Percentiles rank a stretch among this genome's conserved stretches.
These are phyloP conservation scores for Morphnarchus princeps DNA, from an alignment of 2,113 vertebrate species.

Conservation along the genomic window DNA sequence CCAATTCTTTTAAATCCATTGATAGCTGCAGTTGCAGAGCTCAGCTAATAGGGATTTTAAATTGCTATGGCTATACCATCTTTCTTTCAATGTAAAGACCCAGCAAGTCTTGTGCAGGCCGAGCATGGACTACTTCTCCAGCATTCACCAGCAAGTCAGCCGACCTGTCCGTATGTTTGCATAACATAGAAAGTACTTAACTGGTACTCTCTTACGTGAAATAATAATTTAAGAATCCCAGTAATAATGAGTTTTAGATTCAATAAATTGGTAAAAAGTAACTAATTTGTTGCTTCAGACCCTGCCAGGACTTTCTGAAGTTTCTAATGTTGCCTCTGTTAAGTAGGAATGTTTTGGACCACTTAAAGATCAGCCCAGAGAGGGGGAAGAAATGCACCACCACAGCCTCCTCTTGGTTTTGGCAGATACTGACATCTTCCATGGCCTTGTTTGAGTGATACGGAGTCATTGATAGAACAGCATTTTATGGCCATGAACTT, in stretches of 20 bases:
- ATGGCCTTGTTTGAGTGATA: conserved; percentile 55
- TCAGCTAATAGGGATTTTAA: background rate
- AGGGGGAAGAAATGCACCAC: too few species aligned
- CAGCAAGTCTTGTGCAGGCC: background rate
- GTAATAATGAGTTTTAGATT: background rate
- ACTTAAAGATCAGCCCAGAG: too few species aligned
- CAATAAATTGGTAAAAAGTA: conserved; percentile 37
- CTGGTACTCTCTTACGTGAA: background rate
- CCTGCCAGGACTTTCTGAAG: conserved; percentile 47
- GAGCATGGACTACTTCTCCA: background rate
- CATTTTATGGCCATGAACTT: conserved; percentile 56
- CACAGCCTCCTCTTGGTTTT: conserved; percentile 49
- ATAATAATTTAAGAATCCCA: background rate
- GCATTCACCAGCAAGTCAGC: background rate
- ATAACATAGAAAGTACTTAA: background rate
- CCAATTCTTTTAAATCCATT: background rate
- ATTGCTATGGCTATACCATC: background rate
- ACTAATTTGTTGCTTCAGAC: conserved; percentile 35
- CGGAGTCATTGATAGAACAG: conserved; percentile 58
- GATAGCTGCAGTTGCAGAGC: background rate
- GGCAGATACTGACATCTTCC: conserved; percentile 50
- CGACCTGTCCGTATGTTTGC: background rate
- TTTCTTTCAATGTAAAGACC: background rate
- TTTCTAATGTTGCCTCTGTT: conserved; percentile 46
- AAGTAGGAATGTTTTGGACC: background rate